Evolutionary conservation across 2,888 invertebrate genomes (phyloP).

Genomic region (Ophonus ardosiacus): DNA sequence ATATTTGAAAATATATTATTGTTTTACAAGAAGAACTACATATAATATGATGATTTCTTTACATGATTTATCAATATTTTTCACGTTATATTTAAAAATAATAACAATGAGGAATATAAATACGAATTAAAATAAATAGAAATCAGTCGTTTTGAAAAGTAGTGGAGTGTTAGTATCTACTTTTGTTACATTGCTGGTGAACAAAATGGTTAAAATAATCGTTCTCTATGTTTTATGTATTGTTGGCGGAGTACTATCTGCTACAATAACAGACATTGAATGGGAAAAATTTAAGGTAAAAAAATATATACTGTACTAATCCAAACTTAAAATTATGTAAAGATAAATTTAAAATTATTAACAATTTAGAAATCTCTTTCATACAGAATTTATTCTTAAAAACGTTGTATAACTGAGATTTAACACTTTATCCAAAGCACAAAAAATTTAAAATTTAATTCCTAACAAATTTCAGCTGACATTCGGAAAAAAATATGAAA

Average conservation of each 20-base stretch:
- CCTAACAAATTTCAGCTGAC: slow-evolving; percentile 3
- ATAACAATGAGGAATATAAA: not conserved
- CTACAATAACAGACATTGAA: not conserved
- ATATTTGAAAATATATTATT: not conserved
- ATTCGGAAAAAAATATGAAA: slow-evolving; percentile 25
- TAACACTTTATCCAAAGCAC: too few species aligned
- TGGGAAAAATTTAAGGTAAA: slow-evolving; percentile 49
- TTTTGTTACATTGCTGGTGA: too few species aligned
- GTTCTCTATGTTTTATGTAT: not conserved
- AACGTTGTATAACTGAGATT: too few species aligned
- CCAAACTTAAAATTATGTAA: not conserved
- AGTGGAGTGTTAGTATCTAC: too few species aligned
- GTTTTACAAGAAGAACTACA: not conserved
- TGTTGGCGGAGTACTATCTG: not conserved
- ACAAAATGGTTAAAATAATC: not conserved
- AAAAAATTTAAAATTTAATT: not conserved
- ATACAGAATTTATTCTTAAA: not conserved
- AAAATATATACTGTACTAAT: not conserved
- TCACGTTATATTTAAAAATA: not conserved
- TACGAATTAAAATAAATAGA: not conserved
- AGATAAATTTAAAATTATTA: not conserved
- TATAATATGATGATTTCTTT: not conserved
- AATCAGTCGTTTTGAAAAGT: not conserved
- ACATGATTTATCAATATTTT: not conserved
- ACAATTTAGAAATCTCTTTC: not conserved